Conservation (phyloP, 2,797 vertebrate genomes). For the Chelonia mydas region DNA sequence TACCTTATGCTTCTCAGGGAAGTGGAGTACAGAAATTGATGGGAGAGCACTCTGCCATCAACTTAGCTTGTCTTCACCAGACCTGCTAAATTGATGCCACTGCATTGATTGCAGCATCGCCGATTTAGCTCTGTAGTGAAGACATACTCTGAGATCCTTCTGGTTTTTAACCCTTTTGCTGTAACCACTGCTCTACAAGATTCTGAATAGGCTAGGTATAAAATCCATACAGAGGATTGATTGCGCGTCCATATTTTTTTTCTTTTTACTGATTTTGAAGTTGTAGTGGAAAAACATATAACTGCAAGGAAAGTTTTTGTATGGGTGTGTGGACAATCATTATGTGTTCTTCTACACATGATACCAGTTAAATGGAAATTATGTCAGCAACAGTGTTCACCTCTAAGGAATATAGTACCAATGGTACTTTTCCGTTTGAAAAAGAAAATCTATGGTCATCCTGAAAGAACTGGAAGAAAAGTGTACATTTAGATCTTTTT, state of each 20-base stretch:
- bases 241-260: background rate
- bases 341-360: accelerated
- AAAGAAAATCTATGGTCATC: background rate
- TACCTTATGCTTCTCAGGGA: too few relatives aligned
- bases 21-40: too few relatives aligned
- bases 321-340: accelerated
- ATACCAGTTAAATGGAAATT: background rate
- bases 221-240: background rate
- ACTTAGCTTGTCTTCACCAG: too few relatives aligned
- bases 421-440: background rate
- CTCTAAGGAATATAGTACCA: background rate
- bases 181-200: background rate
- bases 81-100: too few relatives aligned
- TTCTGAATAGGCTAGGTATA: background rate
- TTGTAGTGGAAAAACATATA: accelerated
- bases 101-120: too few relatives aligned
- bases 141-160: too few relatives aligned
- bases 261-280: background rate
- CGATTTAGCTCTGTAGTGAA: too few relatives aligned
- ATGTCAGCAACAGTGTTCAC: background rate
- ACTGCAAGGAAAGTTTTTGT: background rate
- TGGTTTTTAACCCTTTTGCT: background rate
- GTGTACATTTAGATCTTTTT: background rate
- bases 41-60: too few relatives aligned
- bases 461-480: background rate